A percentile compares a stretch with the other conserved stretches of the same genome.
These are phyloP conservation scores for Bombus balteatus DNA, from an alignment of 1,140 invertebrate species.

Conservation along the genomic window DNA sequence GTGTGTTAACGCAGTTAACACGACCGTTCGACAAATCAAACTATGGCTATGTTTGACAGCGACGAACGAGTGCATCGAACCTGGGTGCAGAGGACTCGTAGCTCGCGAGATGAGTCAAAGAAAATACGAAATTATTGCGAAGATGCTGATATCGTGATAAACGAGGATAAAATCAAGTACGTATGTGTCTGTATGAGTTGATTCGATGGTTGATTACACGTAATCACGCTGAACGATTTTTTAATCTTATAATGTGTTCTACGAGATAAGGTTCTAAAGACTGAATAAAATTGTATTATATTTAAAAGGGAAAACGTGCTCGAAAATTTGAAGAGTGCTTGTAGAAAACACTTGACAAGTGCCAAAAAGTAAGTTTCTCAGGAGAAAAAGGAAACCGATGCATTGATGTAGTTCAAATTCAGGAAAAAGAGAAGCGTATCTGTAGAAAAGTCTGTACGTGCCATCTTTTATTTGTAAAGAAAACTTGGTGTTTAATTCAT, in stretches of 20 bases:
- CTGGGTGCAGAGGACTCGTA: not conserved
- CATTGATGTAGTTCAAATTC: no score
- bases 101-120: not conserved
- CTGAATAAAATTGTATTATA: no score
- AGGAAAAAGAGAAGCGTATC: no score
- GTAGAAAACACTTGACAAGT: no score
- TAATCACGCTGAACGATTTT: constrained; percentile 17
- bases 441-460: no score
- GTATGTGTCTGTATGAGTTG: not conserved
- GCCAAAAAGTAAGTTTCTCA: no score
- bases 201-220: not conserved
- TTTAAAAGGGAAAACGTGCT: no score
- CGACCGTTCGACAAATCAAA: constrained; percentile 6
- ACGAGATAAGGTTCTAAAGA: not conserved
- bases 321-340: no score
- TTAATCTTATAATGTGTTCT: not conserved
- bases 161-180: constrained; percentile 3
- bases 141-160: not conserved
- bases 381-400: no score
- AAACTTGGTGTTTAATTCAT: no score
- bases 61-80: not conserved
- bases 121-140: not conserved
- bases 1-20: not conserved
- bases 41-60: not conserved
- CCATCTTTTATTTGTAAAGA: no score